phyloP scores from a whole-genome alignment of 2,888 invertebrate species.

The Cerastis rubricosa region DNA sequence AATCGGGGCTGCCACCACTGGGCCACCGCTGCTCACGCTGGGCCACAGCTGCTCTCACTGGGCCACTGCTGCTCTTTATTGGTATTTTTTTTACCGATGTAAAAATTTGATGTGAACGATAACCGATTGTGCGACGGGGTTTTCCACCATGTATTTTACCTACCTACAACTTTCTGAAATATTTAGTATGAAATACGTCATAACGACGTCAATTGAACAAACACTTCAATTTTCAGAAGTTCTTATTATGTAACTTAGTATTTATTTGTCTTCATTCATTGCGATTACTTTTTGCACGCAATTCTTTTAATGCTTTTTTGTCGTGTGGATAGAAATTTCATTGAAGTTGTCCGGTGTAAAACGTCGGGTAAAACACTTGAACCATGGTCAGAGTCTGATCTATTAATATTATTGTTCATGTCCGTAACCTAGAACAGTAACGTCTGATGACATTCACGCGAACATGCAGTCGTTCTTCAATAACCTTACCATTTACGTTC shows the following conservation, averaged over 20 bases:
- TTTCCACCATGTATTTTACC: not conserved
- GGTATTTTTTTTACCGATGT: too few relatives aligned
- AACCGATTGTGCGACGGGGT: too few relatives aligned
- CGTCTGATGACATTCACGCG: constrained; percentile 34
- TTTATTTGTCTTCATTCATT: constrained; percentile 29
- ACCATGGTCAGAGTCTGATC: not conserved
- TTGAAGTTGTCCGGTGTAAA: constrained; percentile 21
- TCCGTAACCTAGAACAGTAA: constrained; percentile 40
- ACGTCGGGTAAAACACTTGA: not conserved
- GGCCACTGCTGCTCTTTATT: too few relatives aligned
- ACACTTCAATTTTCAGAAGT: not conserved
- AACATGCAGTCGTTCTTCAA: constrained; percentile 24
- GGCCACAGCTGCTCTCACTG: too few relatives aligned
- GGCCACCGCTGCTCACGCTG: too few relatives aligned
- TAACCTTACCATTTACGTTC: constrained; percentile 58
- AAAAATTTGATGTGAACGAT: too few relatives aligned
- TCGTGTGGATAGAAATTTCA: constrained; percentile 6
- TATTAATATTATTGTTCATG: constrained; percentile 9
- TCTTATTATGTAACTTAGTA: constrained; percentile 1
- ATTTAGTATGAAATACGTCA: not conserved
- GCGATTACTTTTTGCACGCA: constrained; percentile 5
- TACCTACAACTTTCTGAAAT: not conserved
- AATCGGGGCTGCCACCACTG: too few relatives aligned
- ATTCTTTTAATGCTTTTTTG: constrained; percentile 12
- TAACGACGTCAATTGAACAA: not conserved